Conservation (phyloP, 2,113 vertebrate species). For the Semicossyphus pulcher region DNA sequence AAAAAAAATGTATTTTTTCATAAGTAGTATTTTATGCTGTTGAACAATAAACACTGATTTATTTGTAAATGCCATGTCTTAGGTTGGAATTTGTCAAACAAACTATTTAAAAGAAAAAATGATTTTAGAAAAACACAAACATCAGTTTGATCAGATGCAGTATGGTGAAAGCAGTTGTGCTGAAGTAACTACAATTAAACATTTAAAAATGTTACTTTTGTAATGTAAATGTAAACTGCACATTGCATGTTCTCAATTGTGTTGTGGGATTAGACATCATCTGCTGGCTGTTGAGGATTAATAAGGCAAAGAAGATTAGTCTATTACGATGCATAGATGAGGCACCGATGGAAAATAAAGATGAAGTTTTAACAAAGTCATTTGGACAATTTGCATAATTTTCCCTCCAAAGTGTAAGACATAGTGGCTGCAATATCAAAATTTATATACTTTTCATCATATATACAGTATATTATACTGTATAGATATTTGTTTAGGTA, state of each 20-base stretch:
- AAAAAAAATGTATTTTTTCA: conserved; percentile 45
- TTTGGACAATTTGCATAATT: not conserved
- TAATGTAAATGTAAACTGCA: not conserved
- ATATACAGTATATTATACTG: too few species aligned
- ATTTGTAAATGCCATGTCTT: not conserved
- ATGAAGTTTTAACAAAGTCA: not conserved
- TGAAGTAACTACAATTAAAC: not conserved
- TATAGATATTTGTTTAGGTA: too few species aligned
- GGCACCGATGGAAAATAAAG: not conserved
- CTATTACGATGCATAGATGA: not conserved
- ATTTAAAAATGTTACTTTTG: too few species aligned
- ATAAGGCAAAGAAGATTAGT: conserved; percentile 44
- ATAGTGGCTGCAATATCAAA: not conserved
- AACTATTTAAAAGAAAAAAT: too few species aligned
- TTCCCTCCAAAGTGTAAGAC: not conserved
- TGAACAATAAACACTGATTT: conserved; percentile 38
- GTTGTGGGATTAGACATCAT: conserved; percentile 6
- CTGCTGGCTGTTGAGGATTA: conserved; percentile 29
- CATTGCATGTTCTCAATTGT: not conserved
- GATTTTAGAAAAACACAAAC: too few species aligned
- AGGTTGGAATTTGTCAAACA: conserved; percentile 1
- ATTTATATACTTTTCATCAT: too few species aligned
- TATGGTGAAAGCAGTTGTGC: not conserved
- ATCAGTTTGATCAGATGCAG: not conserved
- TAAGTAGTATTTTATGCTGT: conserved; percentile 36